These are phyloP conservation scores for Fregetta grallaria DNA, from an alignment of 2,113 vertebrate species.

Conservation along the genomic window DNA sequence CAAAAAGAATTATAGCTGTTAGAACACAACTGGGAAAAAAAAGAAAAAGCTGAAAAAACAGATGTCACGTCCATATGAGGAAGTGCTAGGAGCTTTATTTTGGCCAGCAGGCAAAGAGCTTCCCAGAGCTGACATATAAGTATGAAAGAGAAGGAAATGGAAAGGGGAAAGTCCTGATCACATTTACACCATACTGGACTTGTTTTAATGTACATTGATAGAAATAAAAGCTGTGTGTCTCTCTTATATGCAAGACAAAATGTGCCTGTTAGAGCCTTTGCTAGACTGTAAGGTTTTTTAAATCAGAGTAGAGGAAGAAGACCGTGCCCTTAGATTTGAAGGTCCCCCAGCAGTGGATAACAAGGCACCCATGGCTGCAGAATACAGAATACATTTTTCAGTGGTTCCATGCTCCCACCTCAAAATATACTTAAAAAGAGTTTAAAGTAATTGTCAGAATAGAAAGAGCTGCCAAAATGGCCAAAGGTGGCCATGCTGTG, in stretches of 20 bases:
- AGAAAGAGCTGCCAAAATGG: neutral
- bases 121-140: neutral
- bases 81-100: neutral
- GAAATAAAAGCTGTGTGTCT: neutral
- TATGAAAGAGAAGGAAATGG: neutral
- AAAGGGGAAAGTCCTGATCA: neutral
- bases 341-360: neutral
- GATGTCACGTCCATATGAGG: neutral
- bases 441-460: neutral
- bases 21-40: neutral
- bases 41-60: neutral
- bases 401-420: neutral
- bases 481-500: neutral
- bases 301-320: neutral
- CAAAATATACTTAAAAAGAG: neutral
- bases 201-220: neutral
- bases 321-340: neutral
- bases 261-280: neutral
- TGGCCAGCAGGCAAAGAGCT: neutral
- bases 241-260: neutral
- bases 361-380: neutral
- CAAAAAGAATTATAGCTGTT: neutral
- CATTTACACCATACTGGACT: neutral
- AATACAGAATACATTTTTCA: neutral
- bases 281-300: neutral